phyloP scores from a whole-genome alignment of 2,113 vertebrate species.

The Oryzias melastigma region DNA sequence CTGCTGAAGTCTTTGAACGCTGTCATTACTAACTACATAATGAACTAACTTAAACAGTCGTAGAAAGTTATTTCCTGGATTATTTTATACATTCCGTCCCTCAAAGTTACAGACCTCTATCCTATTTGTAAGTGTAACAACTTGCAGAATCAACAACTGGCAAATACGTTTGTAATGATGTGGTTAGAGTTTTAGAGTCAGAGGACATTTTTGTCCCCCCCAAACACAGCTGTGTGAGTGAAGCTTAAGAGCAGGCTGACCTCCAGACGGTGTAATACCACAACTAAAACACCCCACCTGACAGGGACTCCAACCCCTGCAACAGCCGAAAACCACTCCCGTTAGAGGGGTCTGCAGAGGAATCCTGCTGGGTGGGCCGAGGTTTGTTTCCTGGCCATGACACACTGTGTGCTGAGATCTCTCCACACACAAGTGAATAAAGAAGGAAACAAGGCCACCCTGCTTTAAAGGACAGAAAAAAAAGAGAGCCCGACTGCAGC shows the following conservation, averaged over 20 bases:
- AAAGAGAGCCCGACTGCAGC: conserved; percentile 53
- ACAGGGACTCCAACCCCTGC: conserved; percentile 14
- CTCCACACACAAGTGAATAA: conserved; percentile 56
- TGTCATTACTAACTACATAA: no score
- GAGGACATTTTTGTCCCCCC: background rate
- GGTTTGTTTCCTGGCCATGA: conserved; percentile 43
- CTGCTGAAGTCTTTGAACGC: no score
- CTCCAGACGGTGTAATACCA: conserved; percentile 29
- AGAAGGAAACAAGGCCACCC: conserved; percentile 56
- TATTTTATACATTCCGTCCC: no score
- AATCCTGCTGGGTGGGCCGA: conserved; percentile 34
- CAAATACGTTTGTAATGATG: no score
- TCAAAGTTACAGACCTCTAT: no score
- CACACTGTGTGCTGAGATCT: conserved; percentile 46
- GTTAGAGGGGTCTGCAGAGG: conserved; percentile 23
- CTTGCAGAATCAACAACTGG: no score
- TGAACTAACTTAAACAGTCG: no score
- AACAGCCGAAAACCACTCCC: conserved; percentile 19
- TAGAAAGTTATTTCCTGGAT: no score
- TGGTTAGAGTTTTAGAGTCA: no score
- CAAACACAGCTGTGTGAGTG: conserved; percentile 17
- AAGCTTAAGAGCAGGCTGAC: conserved; percentile 15
- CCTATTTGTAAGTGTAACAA: no score
- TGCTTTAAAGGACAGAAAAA: conserved; percentile 21
- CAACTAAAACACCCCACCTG: conserved; percentile 22